These are phyloP conservation scores for Benitochromis conjunctus DNA, from an alignment of 2,113 vertebrate genomes.

Conservation along the genomic window DNA sequence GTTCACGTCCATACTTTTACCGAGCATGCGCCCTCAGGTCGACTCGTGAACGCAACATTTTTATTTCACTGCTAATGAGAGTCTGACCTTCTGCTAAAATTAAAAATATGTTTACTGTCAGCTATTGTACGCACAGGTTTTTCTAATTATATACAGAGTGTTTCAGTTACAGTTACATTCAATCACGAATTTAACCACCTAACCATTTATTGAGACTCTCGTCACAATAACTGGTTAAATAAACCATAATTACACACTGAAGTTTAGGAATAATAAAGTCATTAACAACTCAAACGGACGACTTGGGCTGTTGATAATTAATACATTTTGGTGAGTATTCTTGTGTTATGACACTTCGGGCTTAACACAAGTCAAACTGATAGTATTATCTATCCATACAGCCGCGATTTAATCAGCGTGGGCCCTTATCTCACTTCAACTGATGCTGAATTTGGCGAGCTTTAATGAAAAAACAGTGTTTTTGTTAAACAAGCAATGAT, in stretches of 20 bases:
- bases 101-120: accelerated
- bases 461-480: background rate
- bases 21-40: background rate
- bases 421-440: background rate
- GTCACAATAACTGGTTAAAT: background rate
- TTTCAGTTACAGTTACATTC: background rate
- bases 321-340: background rate
- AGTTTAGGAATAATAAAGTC: background rate
- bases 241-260: background rate
- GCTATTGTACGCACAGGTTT: background rate
- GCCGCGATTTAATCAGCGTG: accelerated
- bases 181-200: background rate
- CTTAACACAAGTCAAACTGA: background rate
- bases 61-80: background rate
- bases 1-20: background rate
- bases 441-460: background rate
- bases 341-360: background rate
- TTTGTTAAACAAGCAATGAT: background rate
- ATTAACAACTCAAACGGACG: background rate
- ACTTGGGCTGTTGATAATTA: background rate
- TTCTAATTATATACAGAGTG: background rate
- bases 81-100: background rate
- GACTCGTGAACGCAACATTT: background rate
- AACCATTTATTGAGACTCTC: background rate
- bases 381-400: background rate